Conservation (phyloP, 1,140 invertebrate species). For the Paralvinella palmiformis region DNA sequence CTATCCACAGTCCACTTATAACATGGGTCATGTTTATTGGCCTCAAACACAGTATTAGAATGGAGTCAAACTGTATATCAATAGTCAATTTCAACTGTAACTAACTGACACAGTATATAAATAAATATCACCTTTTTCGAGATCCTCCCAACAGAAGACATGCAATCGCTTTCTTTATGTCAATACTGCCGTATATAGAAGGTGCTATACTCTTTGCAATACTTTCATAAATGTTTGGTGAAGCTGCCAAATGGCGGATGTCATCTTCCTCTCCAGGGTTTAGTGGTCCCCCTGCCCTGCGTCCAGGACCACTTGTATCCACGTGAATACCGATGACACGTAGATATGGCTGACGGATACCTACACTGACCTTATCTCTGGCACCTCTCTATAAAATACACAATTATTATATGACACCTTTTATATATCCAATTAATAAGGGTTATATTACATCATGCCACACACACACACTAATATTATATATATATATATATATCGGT, state of each 20-base stretch:
- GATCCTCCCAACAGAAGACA: conserved; percentile 90
- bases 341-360: conserved; percentile 88
- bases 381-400: conserved; percentile 9
- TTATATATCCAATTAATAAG: too few relatives aligned
- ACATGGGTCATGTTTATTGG: too few relatives aligned
- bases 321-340: conserved; percentile 87
- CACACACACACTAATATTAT: too few relatives aligned
- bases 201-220: conserved; percentile 90
- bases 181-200: conserved; percentile 88
- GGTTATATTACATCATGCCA: too few relatives aligned
- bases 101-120: too few relatives aligned
- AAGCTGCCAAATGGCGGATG: conserved; percentile 77
- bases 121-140: conserved; percentile 51
- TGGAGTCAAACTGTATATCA: too few relatives aligned
- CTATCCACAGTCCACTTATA: too few relatives aligned
- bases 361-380: conserved; percentile 70
- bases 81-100: too few relatives aligned
- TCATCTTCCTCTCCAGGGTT: conserved; percentile 73
- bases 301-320: conserved; percentile 72
- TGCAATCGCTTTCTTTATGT: conserved; percentile 97
- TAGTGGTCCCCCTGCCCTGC: conserved; percentile 42
- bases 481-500: too few relatives aligned
- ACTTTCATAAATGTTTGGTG: conserved; percentile 81
- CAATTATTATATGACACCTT: too few relatives aligned
- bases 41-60: too few relatives aligned